Evolutionary conservation across 30 jellyfish, hydroid and myxozoan species (phyloP).

Genomic region (Cassiopea xamachana): DNA sequence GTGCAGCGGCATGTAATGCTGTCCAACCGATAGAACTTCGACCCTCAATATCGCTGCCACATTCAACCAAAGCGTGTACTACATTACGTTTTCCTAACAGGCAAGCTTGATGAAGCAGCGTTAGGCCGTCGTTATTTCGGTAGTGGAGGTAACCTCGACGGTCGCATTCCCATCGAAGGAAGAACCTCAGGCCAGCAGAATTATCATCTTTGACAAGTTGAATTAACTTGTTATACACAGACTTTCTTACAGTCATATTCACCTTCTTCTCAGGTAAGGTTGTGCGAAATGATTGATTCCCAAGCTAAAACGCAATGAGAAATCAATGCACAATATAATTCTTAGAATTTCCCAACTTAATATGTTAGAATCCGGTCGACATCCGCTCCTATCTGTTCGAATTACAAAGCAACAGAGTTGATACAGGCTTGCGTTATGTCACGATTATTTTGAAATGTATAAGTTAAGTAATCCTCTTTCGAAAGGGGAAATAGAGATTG

Average conservation of each 20-base stretch:
- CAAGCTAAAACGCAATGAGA: neutral
- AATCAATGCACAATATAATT: neutral
- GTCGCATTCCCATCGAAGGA: slow-evolving; percentile 61
- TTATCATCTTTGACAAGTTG: slow-evolving; percentile 65
- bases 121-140: slow-evolving; percentile 78
- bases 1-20: slow-evolving; percentile 84
- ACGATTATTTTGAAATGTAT: no score
- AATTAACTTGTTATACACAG: slow-evolving; percentile 44
- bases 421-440: no score
- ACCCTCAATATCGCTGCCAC: slow-evolving; percentile 72
- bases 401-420: no score
- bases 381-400: no score
- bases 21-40: slow-evolving; percentile 92
- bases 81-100: slow-evolving; percentile 67
- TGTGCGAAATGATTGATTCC: neutral
- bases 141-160: slow-evolving; percentile 42
- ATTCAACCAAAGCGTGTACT: slow-evolving; percentile 48
- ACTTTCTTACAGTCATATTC: slow-evolving; percentile 23
- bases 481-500: no score
- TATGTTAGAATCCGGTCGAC: no score
- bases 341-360: neutral
- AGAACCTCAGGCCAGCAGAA: slow-evolving; percentile 51
- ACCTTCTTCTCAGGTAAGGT: neutral
- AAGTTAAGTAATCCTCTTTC: no score
- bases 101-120: slow-evolving; percentile 81